Evolutionary conservation across 92 coral and sea anemone genomes (phyloP), one percentile per base, ranked within the genome.

Genomic region (Galaxea fascicularis): DNA sequence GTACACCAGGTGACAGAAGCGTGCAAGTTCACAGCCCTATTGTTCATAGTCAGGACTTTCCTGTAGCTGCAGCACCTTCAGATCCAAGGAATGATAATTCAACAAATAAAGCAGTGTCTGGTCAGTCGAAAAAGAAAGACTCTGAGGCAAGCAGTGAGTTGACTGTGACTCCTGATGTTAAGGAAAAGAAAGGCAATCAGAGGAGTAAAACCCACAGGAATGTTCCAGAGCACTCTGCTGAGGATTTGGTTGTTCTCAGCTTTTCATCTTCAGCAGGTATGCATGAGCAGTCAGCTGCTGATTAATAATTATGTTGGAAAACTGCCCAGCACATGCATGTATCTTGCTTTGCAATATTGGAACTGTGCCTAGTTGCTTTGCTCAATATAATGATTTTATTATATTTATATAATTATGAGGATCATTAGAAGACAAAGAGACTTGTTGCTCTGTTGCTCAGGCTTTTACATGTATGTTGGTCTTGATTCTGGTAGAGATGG

Each of bases 231-330:
- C 27, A 26, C 14, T 52, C 72, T 10, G 88, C 73, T 21, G 95
- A 91, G 79, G 95, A 91, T 79, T 39, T 88, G 71, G 90, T 91
- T 74, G 94, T 91, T 65, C 81, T 91, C 22, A 88, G 92, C 82
- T 91, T 91, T 73, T 80, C 74, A 15, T 66, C 83, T 17, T 76
- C 75, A 14, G 47, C 52, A 66, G 84, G 84, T 79, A 18, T 51
- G 74, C 29, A 30, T 29, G 24, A 29, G 56, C 3, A 21, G 46
- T 21, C 28, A 70, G 74, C 6, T 10, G 27, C 8, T 21, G 26
- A 6, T 16, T 25, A 27, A 21, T 10, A 15, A 11, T 22, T 41
- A 71, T 45, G 13, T 69, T 35, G 41, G 3, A 35, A 35, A 35
- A 35, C 41, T 35, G 41, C 6, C 41, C 41, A 35, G 2, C 6